Evolutionary conservation across 2,888 invertebrate species (phyloP).

Genomic region (Calliopum simillimum): DNA sequence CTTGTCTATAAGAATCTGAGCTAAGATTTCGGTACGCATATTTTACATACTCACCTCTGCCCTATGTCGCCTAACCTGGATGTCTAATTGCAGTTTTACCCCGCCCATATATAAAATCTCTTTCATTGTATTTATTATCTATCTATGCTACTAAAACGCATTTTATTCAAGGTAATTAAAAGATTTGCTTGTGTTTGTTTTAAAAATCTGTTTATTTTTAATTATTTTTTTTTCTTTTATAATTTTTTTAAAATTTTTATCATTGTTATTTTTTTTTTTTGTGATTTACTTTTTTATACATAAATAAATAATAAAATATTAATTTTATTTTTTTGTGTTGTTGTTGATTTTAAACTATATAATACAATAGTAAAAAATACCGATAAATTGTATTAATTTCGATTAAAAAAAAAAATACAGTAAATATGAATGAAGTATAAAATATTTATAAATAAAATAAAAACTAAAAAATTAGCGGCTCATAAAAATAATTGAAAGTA

Average conservation of each 20-base stretch:
- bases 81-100: too few relatives aligned
- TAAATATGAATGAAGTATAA: not conserved
- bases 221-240: conserved; percentile 23
- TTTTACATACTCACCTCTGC: too few relatives aligned
- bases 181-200: conserved; percentile 2
- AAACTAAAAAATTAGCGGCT: too few relatives aligned
- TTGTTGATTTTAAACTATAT: conserved; percentile 11
- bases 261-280: conserved; percentile 3
- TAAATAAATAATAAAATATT: conserved; percentile 18
- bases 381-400: not conserved
- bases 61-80: too few relatives aligned
- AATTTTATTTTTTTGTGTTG: conserved; percentile 3
- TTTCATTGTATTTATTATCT: too few relatives aligned
- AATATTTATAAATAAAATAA: conserved; percentile 16
- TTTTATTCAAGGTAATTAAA: not conserved
- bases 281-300: conserved; percentile 1
- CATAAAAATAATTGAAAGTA: too few relatives aligned
- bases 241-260: conserved; percentile 6
- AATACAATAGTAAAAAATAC: conserved; percentile 26
- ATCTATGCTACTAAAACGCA: not conserved
- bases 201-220: conserved; percentile 22
- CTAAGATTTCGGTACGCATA: too few relatives aligned
- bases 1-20: too few relatives aligned
- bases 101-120: too few relatives aligned
- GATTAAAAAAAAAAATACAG: not conserved